Evolutionary conservation across 2,113 vertebrate species (phyloP), one percentile per base, ranked within the genome.

Genomic region (Syrrhaptes paradoxus): DNA sequence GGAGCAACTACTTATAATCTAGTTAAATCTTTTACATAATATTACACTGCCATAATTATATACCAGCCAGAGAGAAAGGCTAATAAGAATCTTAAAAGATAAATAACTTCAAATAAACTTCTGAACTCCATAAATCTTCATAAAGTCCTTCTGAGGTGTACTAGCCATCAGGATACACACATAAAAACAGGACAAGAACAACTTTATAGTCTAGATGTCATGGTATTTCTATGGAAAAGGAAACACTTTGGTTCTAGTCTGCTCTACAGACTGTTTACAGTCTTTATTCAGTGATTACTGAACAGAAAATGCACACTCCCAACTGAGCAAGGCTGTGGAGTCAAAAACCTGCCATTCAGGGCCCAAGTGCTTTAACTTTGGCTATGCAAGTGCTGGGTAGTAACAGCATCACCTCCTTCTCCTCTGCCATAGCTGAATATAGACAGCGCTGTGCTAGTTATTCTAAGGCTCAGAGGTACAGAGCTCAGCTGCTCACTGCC

Each of bases 401-500:
- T 38, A 58, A 45, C 31, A 70, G 80, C 72, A 83, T 54, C 57
- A 32, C 73, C 84, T 71, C 65, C 87, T 65, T 61, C 71, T 89
- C 6, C 73, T 90, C 88, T 87, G 82, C 89, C 34, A 5, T 43
- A 66, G 55, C 61, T 38, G 76, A 84, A 59, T 28, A 80, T 11
- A 38, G 86, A 66, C 43, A 93, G 61, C 91, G 90, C 84, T 93
- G 48, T 51, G 38, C 59, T 88, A 48, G 71, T 49, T 96, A 87
- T 92, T 87, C 90, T 62, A 71, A 90, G 70, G 65, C 73, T 86
- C 34, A 83, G 79, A 92, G 86, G 59, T 78, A 76, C 25, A 86
- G 90, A 93, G 83, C 94, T 95, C 90, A 92, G 94, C 65, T 90
- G 83, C 94, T 96, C 86, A 43, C 79, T 82, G 92, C 67, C 83